Evolutionary conservation across 2,797 vertebrate genomes (phyloP), one percentile per base, ranked within the genome.

Genomic region (Clarias pachynema): DNA sequence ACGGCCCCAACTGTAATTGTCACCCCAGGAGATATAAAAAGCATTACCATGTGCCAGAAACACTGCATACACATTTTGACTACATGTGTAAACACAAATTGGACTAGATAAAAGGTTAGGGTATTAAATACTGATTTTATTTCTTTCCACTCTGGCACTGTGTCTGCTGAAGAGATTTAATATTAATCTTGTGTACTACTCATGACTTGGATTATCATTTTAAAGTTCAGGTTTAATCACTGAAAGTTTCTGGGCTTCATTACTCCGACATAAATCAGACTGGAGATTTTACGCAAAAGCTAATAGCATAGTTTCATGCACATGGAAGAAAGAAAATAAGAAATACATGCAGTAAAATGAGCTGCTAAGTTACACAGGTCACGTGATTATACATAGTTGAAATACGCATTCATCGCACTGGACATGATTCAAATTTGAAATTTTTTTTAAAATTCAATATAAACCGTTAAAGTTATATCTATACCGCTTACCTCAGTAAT

Each of bases 401-500:
- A 73, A 73, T 3, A 26, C 15, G 22, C 26, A 10, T 12, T 12
- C 20, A 29, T 56, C 44, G 0, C 40, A 31, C 3, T 34, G 12
- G 20, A 5, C 0, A 72, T 29, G 22, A n/a, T 31, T 66, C 16
- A 44, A 26, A 49, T 18, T 37, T 9, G 8, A 73, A 56, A n/a
- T 56, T 8, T 37, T 37, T 37, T 37, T 37, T n/a, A n/a, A n/a
- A 37, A 40, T 8, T 40, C 4, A 49, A 49, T 49, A 12, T 53
- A 12, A 53, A 53, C 49, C 49, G 49, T 14, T 14, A 53, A 53
- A 53, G 2, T 14, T 49, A 49, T 49, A 49, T 16, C 20, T 65
- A 34, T 29, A 5, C 5, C 9, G 0, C 75, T 80, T 49, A 94
- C 94, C 92, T 92, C 53, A 95, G 77, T 6, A 94, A 59, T 86